Evolutionary conservation across 2,113 vertebrate genomes (phyloP).

Genomic region (Hiodon alosoides): DNA sequence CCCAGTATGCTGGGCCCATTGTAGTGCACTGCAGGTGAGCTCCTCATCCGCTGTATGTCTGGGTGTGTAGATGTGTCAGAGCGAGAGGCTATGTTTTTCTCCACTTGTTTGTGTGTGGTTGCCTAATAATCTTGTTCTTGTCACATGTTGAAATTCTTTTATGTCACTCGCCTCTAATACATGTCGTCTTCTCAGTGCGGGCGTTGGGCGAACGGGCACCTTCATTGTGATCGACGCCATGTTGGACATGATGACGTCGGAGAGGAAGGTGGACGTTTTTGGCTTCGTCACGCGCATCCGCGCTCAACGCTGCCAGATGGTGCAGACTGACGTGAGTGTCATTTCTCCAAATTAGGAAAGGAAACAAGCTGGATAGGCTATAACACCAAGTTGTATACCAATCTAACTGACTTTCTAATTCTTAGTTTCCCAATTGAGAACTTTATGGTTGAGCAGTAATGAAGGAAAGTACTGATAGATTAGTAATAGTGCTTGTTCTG

Average conservation of each 20-base stretch:
- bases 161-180: too few species aligned
- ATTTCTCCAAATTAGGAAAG: neutral
- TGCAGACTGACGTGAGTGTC: conserved; percentile 89
- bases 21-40: conserved; percentile 93
- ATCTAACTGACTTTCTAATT: too few species aligned
- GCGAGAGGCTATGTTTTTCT: too few species aligned
- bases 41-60: neutral
- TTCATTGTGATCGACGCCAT: conserved; percentile 98
- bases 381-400: neutral
- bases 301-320: conserved; percentile 98
- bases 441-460: too few species aligned
- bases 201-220: conserved; percentile 91
- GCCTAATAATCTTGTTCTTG: too few species aligned
- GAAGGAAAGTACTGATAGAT: too few species aligned
- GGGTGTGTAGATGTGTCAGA: conserved; percentile 1
- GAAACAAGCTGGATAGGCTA: neutral
- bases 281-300: conserved; percentile 94
- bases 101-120: neutral
- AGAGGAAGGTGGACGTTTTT: conserved; percentile 93
- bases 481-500: too few species aligned
- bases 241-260: conserved; percentile 95
- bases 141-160: too few species aligned
- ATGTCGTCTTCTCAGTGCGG: conserved; percentile 64
- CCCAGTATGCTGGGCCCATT: conserved; percentile 87
- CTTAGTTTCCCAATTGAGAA: too few species aligned